Base-by-base conservation (phyloP, 30 jellyfish, hydroid and myxozoan species). In the Nemopilema nomurai region DNA sequence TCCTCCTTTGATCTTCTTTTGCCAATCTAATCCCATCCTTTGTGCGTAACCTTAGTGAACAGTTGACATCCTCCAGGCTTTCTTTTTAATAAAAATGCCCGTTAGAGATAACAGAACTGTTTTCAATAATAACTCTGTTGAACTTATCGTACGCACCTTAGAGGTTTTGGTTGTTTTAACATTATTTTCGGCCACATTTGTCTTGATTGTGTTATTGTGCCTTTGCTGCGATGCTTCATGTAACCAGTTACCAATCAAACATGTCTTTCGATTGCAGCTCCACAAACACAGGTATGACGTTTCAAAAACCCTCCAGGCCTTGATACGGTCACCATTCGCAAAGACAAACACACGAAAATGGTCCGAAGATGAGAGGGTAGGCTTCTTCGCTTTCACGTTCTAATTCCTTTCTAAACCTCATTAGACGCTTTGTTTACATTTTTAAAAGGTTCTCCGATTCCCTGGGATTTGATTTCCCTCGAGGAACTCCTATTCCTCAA, bases 341-440 rank as follows among this genome's bases (percentile, higher is more conserved):
- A 75, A 72, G 51, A 76, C 70, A 18, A 67, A 82, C 83, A 82
- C 71, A 41, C 32, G 74, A 33, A 91, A 96, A 67, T 86, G 97
- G 99, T 25, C 91, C 16, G 99, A 95, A 51, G 99, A 95, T 9
- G 99, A 95, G 25, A 77, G 97, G 84, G 99, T 95, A 62, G 62
- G 97, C n/a, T n/a, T n/a, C n/a, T n/a, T n/a, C n/a, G n/a, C n/a
- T 57, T 69, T 62, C 24, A 19, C 18, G 49, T 67, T 17, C 57
- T 41, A 41, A 13, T 13, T 41, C 57, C 57, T 13, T 41, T 6
- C 13, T 3, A 13, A 41, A 41, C n/a, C n/a, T n/a, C n/a, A 41
- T 41, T 41, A 3, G 6, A 3, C 57, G 57, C 57, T 13, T 41
- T 41, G n/a, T 41, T 41, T 41, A 41, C 57, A 41, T 41, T 41